Evolutionary conservation across 2,797 vertebrate species (phyloP).

Genomic region (Notoglanidium macrostoma): DNA sequence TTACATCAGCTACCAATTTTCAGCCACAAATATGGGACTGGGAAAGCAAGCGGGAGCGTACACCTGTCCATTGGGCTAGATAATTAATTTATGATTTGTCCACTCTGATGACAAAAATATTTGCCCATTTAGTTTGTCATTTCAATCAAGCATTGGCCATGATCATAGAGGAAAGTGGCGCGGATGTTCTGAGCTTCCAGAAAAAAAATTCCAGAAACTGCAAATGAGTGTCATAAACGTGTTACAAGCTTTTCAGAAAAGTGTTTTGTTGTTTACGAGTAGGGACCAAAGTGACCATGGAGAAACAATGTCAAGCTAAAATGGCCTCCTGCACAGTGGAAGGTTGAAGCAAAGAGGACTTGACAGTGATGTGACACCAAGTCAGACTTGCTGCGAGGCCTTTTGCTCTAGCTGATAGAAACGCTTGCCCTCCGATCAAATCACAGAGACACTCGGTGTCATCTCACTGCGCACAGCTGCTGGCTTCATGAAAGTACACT

Average conservation of each 20-base stretch:
- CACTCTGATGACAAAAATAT: not conserved
- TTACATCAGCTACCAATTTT: not conserved
- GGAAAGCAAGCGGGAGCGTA: not conserved
- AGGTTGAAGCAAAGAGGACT: slow-evolving; percentile 67
- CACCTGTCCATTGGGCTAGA: not conserved
- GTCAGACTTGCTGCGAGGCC: slow-evolving; percentile 63
- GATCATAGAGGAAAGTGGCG: not conserved
- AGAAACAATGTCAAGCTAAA: slow-evolving; percentile 62
- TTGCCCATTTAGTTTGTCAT: too few relatives aligned
- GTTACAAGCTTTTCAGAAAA: not conserved
- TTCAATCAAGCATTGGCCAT: not conserved
- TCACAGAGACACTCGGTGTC: slow-evolving; percentile 70
- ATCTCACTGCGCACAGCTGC: slow-evolving; percentile 79
- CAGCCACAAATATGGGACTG: not conserved
- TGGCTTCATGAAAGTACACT: slow-evolving; percentile 71
- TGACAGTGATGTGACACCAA: slow-evolving; percentile 79
- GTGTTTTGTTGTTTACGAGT: slow-evolving; percentile 28
- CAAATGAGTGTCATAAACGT: not conserved
- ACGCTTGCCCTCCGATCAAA: slow-evolving; percentile 74
- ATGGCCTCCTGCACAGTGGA: slow-evolving; percentile 74
- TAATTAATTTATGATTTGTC: not conserved
- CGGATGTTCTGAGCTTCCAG: not conserved
- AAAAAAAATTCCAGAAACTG: not conserved
- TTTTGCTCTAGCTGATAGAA: slow-evolving; percentile 69
- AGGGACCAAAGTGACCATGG: slow-evolving; percentile 35